Evolutionary conservation across 1,140 invertebrate species (phyloP).

Genomic region (Cotesia typhae): DNA sequence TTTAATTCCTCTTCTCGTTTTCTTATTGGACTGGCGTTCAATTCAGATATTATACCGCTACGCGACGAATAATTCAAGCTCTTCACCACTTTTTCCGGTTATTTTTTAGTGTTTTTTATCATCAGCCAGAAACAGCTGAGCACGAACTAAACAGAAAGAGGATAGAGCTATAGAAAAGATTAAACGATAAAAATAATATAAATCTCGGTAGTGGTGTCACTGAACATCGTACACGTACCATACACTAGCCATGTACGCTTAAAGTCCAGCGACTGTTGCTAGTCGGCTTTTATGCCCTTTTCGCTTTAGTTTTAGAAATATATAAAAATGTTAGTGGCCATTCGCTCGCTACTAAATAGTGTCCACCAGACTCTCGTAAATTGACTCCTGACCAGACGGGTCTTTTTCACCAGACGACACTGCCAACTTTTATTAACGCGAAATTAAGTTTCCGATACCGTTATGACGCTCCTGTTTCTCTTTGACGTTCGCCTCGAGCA

Average conservation of each 20-base stretch:
- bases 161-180: constrained; percentile 10
- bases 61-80: constrained; percentile 1
- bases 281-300: too few relatives aligned
- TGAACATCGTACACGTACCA: background rate
- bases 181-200: constrained; percentile 15
- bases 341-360: too few relatives aligned
- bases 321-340: too few relatives aligned
- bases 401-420: too few relatives aligned
- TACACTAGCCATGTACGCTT: background rate
- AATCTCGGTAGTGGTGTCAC: background rate
- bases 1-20: background rate
- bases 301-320: too few relatives aligned
- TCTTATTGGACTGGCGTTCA: background rate
- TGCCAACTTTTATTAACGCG: too few relatives aligned
- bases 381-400: too few relatives aligned
- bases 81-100: constrained; percentile 1
- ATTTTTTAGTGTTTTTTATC: background rate
- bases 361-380: background rate
- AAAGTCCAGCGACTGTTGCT: too few relatives aligned
- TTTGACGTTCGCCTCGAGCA: too few relatives aligned
- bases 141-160: background rate
- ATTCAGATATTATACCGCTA: constrained; percentile 12
- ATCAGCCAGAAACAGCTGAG: constrained; percentile 4
- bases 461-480: too few relatives aligned
- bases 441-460: too few relatives aligned